Evolutionary conservation across 2,888 invertebrate genomes (phyloP), one percentile per base, ranked within the genome.

Genomic region (Acronicta aceris): DNA sequence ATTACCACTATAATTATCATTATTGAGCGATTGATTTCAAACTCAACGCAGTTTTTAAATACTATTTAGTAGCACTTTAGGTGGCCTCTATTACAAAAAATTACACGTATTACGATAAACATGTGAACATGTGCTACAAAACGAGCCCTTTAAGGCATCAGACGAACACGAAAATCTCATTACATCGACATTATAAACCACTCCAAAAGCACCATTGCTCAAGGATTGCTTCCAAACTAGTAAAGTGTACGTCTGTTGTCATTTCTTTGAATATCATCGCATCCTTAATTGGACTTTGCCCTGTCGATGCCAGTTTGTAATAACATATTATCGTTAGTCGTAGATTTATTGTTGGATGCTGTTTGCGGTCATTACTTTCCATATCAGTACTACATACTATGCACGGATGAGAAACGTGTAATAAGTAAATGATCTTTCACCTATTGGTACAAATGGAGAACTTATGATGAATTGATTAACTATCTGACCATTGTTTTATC

Each of bases 211-310:
- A 55, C 49, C 57, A 49, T 42, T 52, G 52, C 9, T 63, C 73
- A 76, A 73, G 71, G 77, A 59, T 65, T 41, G 59, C 54, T 61
- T 61, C 77, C 42, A 52, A 75, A 77, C 59, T 71, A 43, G 72
- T 42, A 25, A 15, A 36, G 10, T 25, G 25, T 47, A 45, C 33
- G 59, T 27, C 6, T 52, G 17, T 59, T 41, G 49, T 43, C 61
- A 46, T 66, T 54, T 59, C 45, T 57, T 40, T 64, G 46, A 59
- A 61, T 54, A 68, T 55, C 30, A 36, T 64, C 47, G 69, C 71
- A 72, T 77, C 77, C 58, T 75, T 71, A 64, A 62, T 76, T 83
- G 82, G 80, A 82, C 82, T 81, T 81, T 76, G 79, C 65, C 77
- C 84, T 77, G 74, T 64, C 51, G 65, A 68, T 75, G 75, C 64